Base-by-base conservation (phyloP, 1,140 invertebrate species). In the Fragariocoptes setiger region DNA sequence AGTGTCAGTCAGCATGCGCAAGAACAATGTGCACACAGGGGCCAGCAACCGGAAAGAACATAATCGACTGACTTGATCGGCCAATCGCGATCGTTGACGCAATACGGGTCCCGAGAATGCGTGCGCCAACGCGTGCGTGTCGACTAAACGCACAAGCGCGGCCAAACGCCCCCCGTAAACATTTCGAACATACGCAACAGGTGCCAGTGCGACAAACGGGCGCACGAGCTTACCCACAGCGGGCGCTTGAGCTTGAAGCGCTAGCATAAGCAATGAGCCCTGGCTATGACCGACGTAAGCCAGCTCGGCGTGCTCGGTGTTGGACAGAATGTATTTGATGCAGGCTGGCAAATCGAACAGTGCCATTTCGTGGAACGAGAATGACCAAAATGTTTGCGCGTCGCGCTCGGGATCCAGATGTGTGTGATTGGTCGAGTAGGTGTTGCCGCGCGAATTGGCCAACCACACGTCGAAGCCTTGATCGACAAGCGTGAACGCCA, bases 271-370 rank as follows among this genome's bases (percentile, higher is more conserved):
- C n/a, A n/a, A n/a, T n/a, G n/a, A n/a, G n/a, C n/a, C n/a, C n/a
- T n/a, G n/a, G n/a, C n/a, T n/a, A n/a, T n/a, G n/a, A n/a, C n/a
- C n/a, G n/a, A n/a, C n/a, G n/a, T n/a, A n/a, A n/a, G n/a, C n/a
- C n/a, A n/a, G n/a, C 42, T 66, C 56, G 17, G 58, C 46, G 42
- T 62, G 54, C 2, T 61, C 59, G 0, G 73, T 74, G 8, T 55
- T 49, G 2, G 54, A 48, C n/a, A 60, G 35, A 21, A 59, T 48
- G 42, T 56, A 56, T 40, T 64, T 50, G 15, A 67, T 51, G 49
- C 56, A 58, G 2, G 62, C 58, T 20, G 61, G 58, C 15, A 63
- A 39, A 50, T 67, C 65, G 40, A 56, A 60, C n/a, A 40, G 16
- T 3, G 42, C 52, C 46, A 57, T 54, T 45, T 58, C 49, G 41